Base-by-base conservation (phyloP, 2,113 vertebrate genomes). In the Seriola aureovittata region DNA sequence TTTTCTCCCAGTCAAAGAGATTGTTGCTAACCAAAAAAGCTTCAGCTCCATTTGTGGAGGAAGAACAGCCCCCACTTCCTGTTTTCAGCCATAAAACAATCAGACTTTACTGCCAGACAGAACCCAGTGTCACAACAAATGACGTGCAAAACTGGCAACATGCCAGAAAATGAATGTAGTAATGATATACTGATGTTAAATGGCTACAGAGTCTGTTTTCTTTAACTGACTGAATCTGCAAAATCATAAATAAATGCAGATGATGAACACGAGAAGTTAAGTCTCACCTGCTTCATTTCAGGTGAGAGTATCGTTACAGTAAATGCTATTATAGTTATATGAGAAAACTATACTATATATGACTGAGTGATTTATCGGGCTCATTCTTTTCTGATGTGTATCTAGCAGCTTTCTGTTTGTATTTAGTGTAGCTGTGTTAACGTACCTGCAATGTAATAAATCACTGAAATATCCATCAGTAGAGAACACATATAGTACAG, bases 11-110 rank as follows among this genome's bases (percentile, higher is more conserved):
- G 44, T 36, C 54, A 16, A 21, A 48, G 50, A 58, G 23, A 64
- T 34, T 46, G 44, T 21, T 75, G 25, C 58, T 6, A 14, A 55
- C n/a, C 38, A 48, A 60, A 73, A 66, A 83, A 69, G 17, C 8
- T 57, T 70, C 21, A 55, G 5, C 23, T 65, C 55, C 34, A 40
- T 32, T 29, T 74, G 54, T 32, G 32, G 13, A 5, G 9, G n/a
- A 46, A 65, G 55, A 59, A 65, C 36, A 29, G 29, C 19, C 16
- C 25, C 46, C 12, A 44, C 71, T 82, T 84, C 81, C 81, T 80
- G 78, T 50, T 74, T 54, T 57, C 60, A 66, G 63, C 78, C 55
- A 75, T 82, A 64, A 89, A 89, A 44, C 71, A 21, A 57, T 80
- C 59, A 44, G 19, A 50, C 52, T 74, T 86, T 70, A 75, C 23